phyloP scores from a whole-genome alignment of 2,797 vertebrate species.

The Meda fulgida region DNA sequence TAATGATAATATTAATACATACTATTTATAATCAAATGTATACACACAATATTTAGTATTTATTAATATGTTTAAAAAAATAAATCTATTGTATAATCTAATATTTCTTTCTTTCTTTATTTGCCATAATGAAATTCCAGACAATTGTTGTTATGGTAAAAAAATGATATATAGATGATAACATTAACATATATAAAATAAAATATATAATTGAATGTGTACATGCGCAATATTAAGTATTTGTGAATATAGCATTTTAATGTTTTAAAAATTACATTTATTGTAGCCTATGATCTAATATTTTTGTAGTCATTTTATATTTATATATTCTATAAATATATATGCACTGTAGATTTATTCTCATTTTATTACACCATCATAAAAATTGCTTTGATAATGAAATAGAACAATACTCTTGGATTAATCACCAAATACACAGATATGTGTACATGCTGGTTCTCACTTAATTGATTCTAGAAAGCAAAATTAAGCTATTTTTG shows the following conservation, averaged over 20 bases:
- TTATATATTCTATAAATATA: not conserved
- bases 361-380: not conserved
- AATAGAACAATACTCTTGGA: not conserved
- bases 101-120: not conserved
- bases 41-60: not conserved
- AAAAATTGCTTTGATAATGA: not conserved
- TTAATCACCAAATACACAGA: slow-evolving; percentile 2
- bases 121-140: not conserved
- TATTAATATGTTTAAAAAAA: not conserved
- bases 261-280: not conserved
- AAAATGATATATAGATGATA: no score
- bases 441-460: not conserved
- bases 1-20: not conserved
- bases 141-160: not conserved
- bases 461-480: slow-evolving; percentile 14
- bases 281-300: not conserved
- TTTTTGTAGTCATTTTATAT: not conserved
- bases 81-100: not conserved
- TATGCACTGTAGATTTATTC: not conserved
- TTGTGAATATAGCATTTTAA: not conserved
- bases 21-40: not conserved
- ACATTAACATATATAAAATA: not conserved
- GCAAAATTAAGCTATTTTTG: slow-evolving; percentile 3
- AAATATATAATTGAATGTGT: not conserved
- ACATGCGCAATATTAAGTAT: not conserved